Conservation (phyloP, 1,140 invertebrate species). For the Tachypleus tridentatus region DNA sequence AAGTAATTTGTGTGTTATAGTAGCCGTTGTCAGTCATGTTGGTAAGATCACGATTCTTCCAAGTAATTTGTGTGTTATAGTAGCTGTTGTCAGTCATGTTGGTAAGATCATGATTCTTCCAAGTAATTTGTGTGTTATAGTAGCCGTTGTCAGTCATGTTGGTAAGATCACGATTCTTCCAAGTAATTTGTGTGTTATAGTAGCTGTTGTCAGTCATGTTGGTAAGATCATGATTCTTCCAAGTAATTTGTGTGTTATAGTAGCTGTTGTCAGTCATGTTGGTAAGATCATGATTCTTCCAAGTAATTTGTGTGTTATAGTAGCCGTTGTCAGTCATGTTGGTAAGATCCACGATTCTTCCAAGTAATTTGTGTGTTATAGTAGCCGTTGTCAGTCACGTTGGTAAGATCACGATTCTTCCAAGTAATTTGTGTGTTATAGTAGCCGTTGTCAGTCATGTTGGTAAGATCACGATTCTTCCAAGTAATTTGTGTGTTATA, state of each 20-base stretch:
- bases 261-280: conserved; percentile 48
- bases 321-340: conserved; percentile 48
- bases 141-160: conserved; percentile 48
- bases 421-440: too few relatives aligned
- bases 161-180: conserved; percentile 19
- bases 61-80: too few relatives aligned
- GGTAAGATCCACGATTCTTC: conserved; percentile 19
- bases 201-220: conserved; percentile 48
- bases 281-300: conserved; percentile 19
- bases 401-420: conserved; percentile 19
- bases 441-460: conserved; percentile 50
- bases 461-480: conserved; percentile 19
- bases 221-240: conserved; percentile 19
- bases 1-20: too few relatives aligned
- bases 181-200: too few relatives aligned
- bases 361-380: too few relatives aligned
- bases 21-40: conserved; percentile 48
- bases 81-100: conserved; percentile 48
- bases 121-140: too few relatives aligned
- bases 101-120: conserved; percentile 19
- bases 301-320: too few relatives aligned
- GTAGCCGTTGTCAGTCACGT: conserved; percentile 50
- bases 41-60: conserved; percentile 19
- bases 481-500: too few relatives aligned
- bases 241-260: too few relatives aligned